These are phyloP conservation scores for Geopemphigus sp. DNA, from an alignment of 1,140 invertebrate species.

Conservation along the genomic window DNA sequence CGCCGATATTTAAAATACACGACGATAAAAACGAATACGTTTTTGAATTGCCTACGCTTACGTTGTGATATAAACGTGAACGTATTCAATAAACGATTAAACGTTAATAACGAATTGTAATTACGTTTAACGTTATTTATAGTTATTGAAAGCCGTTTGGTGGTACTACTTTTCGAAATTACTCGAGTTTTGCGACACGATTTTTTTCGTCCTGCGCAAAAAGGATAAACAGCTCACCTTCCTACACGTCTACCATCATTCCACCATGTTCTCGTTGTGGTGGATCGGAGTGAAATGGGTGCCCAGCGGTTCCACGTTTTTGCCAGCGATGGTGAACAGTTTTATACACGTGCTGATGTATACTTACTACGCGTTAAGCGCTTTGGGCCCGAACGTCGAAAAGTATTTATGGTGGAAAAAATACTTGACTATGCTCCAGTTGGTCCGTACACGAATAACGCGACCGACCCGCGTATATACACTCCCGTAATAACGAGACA, in stretches of 20 bases:
- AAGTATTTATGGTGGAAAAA: slow-evolving; percentile 89
- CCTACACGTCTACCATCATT: slow-evolving; percentile 88
- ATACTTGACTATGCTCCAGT: slow-evolving; percentile 82
- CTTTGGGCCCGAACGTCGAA: slow-evolving; percentile 66
- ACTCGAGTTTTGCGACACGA: slow-evolving; percentile 89
- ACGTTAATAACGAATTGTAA: too few relatives aligned
- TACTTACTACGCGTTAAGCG: slow-evolving; percentile 82
- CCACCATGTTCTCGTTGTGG: slow-evolving; percentile 90
- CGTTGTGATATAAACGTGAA: too few relatives aligned
- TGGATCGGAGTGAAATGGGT: slow-evolving; percentile 97
- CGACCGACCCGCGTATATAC: neutral
- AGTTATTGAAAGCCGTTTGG: slow-evolving; percentile 94
- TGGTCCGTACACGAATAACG: slow-evolving; percentile 57
- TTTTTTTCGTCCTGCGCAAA: slow-evolving; percentile 86
- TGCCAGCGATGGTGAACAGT: slow-evolving; percentile 87
- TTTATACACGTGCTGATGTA: slow-evolving; percentile 90
- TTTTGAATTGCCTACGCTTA: too few relatives aligned
- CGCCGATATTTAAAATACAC: too few relatives aligned
- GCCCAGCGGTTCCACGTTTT: slow-evolving; percentile 86
- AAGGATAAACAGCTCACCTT: slow-evolving; percentile 85
- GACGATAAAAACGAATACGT: too few relatives aligned
- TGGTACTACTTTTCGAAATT: slow-evolving; percentile 96
- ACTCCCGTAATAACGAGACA: neutral
- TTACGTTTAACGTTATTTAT: slow-evolving; percentile 50
- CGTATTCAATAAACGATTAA: too few relatives aligned